Evolutionary conservation across 2,888 invertebrate genomes (phyloP).

Genomic region (Coenonympha glycerion): DNA sequence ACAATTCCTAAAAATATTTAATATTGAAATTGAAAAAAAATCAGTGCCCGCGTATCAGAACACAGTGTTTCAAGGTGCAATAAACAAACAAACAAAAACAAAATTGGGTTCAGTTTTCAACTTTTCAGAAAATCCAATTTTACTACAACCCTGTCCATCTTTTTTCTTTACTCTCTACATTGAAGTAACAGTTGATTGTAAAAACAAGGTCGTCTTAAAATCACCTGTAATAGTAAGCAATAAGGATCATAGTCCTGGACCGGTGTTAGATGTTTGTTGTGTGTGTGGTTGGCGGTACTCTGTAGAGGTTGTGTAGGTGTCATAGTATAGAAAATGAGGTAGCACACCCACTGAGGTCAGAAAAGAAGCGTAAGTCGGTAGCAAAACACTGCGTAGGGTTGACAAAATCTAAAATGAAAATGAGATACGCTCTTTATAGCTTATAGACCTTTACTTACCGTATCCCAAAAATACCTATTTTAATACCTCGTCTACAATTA

Average conservation of each 20-base stretch:
- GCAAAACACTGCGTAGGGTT: constrained; percentile 45
- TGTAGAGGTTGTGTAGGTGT: constrained; percentile 6
- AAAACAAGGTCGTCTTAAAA: neutral
- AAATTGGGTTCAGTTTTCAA: neutral
- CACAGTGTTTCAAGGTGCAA: too few species aligned
- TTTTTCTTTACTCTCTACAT: neutral
- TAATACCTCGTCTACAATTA: too few species aligned
- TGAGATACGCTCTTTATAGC: neutral
- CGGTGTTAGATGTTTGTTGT: neutral
- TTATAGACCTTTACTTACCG: too few species aligned
- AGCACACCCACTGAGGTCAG: constrained; percentile 29
- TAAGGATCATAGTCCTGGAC: neutral
- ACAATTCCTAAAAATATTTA: too few species aligned
- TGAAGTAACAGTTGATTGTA: neutral
- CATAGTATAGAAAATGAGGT: constrained; percentile 14
- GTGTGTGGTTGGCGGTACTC: neutral
- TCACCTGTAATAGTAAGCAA: neutral
- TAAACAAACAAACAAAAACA: too few species aligned
- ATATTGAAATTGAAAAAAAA: too few species aligned
- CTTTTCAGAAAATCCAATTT: neutral
- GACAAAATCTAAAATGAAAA: constrained; percentile 19
- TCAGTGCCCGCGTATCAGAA: too few species aligned
- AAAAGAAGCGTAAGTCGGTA: constrained; percentile 55
- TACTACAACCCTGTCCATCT: neutral
- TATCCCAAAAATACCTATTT: too few species aligned